Percentiles rank a stretch among this genome's conserved stretches.
Conservation (phyloP, 2,113 vertebrate species). For the Pandion haliaetus region DNA sequence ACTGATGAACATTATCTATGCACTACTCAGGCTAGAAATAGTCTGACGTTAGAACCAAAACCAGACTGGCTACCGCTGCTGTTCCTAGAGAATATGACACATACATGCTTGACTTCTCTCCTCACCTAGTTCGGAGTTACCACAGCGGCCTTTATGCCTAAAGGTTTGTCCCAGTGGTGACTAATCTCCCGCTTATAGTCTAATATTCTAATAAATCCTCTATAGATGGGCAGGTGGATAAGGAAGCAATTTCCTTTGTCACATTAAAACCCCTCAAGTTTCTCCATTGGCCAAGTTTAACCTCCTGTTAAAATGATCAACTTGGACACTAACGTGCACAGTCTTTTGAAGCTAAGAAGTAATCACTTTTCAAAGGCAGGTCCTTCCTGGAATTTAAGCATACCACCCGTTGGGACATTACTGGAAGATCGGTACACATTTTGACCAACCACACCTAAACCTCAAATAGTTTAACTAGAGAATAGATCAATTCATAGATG, state of each 20-base stretch:
- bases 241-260: constrained; percentile 5
- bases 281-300: background rate
- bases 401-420: background rate
- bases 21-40: background rate
- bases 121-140: background rate
- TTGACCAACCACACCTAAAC: background rate
- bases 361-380: background rate
- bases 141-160: background rate
- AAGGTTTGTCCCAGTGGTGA: background rate
- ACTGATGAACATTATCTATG: background rate
- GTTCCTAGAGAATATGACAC: background rate
- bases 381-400: background rate
- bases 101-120: background rate
- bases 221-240: background rate
- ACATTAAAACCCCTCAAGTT: background rate
- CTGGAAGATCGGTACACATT: background rate
- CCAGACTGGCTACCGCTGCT: background rate
- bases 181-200: background rate
- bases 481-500: background rate
- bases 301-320: background rate
- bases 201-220: background rate
- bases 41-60: background rate
- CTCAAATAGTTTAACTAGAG: background rate
- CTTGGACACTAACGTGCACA: background rate
- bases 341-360: background rate